Evolutionary conservation across 2,797 vertebrate genomes (phyloP).

Genomic region (Pseudocheirus occidentalis): DNA sequence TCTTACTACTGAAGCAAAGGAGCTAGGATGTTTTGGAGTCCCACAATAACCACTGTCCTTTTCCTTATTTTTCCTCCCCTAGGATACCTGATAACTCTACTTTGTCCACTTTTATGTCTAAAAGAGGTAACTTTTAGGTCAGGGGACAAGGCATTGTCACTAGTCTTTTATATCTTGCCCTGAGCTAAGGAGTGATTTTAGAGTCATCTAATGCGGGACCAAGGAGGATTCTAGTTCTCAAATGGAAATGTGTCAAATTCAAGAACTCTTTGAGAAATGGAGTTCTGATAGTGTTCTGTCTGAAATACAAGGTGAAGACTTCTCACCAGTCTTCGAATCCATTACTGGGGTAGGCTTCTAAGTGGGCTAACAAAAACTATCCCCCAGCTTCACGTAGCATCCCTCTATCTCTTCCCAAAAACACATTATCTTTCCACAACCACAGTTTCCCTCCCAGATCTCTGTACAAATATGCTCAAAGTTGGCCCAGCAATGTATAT

Average conservation of each 20-base stretch:
- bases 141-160: neutral
- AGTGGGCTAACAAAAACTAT: neutral
- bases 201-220: neutral
- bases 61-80: neutral
- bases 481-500: neutral
- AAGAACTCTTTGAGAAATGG: constrained; percentile 9
- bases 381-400: neutral
- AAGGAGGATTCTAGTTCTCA: constrained; percentile 1
- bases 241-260: constrained; percentile 18
- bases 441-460: neutral
- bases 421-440: neutral
- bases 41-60: neutral
- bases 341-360: neutral
- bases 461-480: neutral
- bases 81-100: neutral
- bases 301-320: neutral
- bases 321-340: constrained; percentile 1
- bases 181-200: neutral
- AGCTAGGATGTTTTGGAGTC: neutral
- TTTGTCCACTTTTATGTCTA: neutral
- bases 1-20: neutral
- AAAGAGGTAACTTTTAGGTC: neutral
- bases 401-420: neutral
- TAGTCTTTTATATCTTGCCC: constrained; percentile 5
- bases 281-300: constrained; percentile 31